Evolutionary conservation across 92 coral and sea anemone genomes (phyloP), one percentile per base, ranked within the genome.

Genomic region (Palythoa caribaeorum): DNA sequence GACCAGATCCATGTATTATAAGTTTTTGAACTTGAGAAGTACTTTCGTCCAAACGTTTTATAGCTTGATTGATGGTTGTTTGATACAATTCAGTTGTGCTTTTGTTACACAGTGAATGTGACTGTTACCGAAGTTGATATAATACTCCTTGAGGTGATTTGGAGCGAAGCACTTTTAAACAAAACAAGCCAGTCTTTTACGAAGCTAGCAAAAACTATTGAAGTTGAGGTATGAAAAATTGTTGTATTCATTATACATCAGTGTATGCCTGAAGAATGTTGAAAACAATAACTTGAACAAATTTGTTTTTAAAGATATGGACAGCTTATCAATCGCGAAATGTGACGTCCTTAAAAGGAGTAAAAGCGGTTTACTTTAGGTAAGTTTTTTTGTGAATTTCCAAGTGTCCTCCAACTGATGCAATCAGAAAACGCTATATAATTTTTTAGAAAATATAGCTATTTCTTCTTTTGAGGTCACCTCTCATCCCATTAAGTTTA

Each of bases 101-200:
- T 62, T 16, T 62, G 19, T 62, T 62, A 28, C 0, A 17, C 69
- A 62, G 69, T 62, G 17, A 62, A 62, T 15, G 69, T 62, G 69
- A 15, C 69, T 5, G 21, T 17, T n/a, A 52, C 87, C 5, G 87
- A 88, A 52, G 86, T 78, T 14, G 78, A 79, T 6, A 69, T 88
- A 12, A 77, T 84, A 21, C 87, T 88, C 14, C 78, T 88, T 52
- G 90, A 88, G 5, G 71, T 69, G 63, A 47, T 0, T 9, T 88
- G 90, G 90, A 66, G 59, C 63, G 15, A 44, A 28, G 62, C 36
- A 13, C 60, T 88, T 48, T 44, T 68, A 62, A 50, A 6, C 54
- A 39, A 65, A 69, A 48, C 83, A n/a, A 88, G 71, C 39, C 17
- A 57, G 40, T 52, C 72, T 39, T 88, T 39, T 59, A 88, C 39